Evolutionary conservation across 2,113 vertebrate species (phyloP).

Genomic region (crab-eating macaque (Macaca fascicularis)): DNA sequence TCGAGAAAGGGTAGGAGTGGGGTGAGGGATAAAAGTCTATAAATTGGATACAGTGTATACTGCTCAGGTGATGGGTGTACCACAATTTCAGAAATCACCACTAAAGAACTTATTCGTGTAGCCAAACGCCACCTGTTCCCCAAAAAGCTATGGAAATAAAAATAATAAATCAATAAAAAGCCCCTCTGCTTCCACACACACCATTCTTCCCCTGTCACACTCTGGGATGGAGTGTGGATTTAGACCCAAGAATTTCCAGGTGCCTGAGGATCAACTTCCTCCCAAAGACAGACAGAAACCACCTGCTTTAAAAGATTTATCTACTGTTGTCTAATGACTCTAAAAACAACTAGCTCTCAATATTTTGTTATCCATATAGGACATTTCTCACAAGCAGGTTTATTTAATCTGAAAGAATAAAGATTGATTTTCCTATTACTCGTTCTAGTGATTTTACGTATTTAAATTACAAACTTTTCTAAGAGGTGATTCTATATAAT

Average conservation of each 20-base stretch:
- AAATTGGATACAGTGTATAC: too few relatives aligned
- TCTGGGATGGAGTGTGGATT: background rate
- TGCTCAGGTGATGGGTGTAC: too few relatives aligned
- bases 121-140: too few relatives aligned
- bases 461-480: constrained; percentile 56
- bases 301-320: constrained; percentile 33
- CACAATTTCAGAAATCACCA: too few relatives aligned
- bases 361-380: constrained; percentile 33
- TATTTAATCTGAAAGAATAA: constrained; percentile 52
- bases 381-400: constrained; percentile 41
- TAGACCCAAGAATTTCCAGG: background rate
- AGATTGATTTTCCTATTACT: constrained; percentile 56
- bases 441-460: constrained; percentile 51
- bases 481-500: constrained; percentile 53
- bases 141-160: too few relatives aligned
- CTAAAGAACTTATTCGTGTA: too few relatives aligned
- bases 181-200: background rate
- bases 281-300: constrained; percentile 5
- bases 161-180: background rate
- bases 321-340: background rate
- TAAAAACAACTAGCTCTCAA: background rate
- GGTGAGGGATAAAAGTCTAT: too few relatives aligned
- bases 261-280: background rate
- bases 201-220: too few relatives aligned
- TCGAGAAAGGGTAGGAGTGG: too few relatives aligned